Conservation (phyloP, 2,888 invertebrate species). For the Hirtodrosophila cameraria region DNA sequence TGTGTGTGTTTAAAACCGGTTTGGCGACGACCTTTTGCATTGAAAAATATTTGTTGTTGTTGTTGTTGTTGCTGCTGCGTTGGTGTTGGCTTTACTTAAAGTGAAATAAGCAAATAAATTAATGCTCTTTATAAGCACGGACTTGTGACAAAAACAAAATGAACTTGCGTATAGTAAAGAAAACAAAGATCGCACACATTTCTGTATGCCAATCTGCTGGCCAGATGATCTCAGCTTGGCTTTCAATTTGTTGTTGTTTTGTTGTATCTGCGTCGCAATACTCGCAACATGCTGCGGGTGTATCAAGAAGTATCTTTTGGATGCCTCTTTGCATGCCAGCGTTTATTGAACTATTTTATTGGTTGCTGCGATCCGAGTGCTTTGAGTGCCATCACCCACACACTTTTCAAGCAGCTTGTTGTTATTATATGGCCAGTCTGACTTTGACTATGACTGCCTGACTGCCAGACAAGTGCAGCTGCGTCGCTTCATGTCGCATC, state of each 20-base stretch:
- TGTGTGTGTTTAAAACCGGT: constrained; percentile 69
- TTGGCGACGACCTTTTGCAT: constrained; percentile 69
- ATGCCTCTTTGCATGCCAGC: constrained; percentile 59
- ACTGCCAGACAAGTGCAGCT: constrained; percentile 33
- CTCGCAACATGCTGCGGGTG: constrained; percentile 35
- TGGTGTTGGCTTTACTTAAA: constrained; percentile 54
- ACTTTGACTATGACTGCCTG: no score
- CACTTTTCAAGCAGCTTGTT: neutral
- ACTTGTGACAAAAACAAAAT: constrained; percentile 33
- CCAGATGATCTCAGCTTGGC: constrained; percentile 67
- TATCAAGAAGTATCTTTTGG: constrained; percentile 47
- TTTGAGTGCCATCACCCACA: constrained; percentile 57
- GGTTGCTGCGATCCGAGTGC: constrained; percentile 27
- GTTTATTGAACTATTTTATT: constrained; percentile 55
- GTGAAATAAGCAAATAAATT: constrained; percentile 46
- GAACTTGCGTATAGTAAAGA: constrained; percentile 36
- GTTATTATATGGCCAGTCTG: constrained; percentile 11
- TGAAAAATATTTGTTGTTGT: constrained; percentile 66
- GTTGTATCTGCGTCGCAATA: constrained; percentile 61
- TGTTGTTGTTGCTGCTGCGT: constrained; percentile 57
- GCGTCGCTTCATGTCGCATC: constrained; percentile 35
- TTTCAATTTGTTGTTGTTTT: constrained; percentile 7
- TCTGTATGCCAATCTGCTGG: constrained; percentile 15
- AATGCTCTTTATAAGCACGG: constrained; percentile 23
- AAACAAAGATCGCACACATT: constrained; percentile 31